A percentile compares a stretch with the other conserved stretches of the same genome.
Evolutionary conservation across 2,797 vertebrate genomes (phyloP).

Genomic region (Holocentrus rufus): DNA sequence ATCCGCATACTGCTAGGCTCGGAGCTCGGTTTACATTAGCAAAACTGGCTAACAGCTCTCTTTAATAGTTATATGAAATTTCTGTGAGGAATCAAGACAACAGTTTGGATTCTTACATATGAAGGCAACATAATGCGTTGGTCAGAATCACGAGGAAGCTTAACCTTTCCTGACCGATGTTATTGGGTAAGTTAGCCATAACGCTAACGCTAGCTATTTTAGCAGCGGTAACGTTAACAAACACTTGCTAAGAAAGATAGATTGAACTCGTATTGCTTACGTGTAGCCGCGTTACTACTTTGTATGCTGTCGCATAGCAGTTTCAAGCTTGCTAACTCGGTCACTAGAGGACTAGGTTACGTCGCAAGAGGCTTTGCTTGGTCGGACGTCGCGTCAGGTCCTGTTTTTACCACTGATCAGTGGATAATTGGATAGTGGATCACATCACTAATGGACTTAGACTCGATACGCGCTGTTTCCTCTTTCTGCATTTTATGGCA

Average conservation of each 20-base stretch:
- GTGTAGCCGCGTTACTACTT: background rate
- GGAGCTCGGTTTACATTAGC: background rate
- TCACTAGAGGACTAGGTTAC: background rate
- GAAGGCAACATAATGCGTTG: conserved; percentile 9
- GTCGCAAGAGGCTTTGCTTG: conserved; percentile 8
- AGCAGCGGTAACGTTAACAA: conserved; percentile 2
- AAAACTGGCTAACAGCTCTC: background rate
- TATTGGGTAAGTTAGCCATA: conserved; percentile 51
- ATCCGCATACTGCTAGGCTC: background rate
- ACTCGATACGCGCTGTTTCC: background rate
- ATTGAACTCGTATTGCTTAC: background rate
- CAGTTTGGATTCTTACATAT: conserved; percentile 6
- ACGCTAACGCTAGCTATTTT: conserved; percentile 43
- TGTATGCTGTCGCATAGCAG: background rate
- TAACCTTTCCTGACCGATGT: conserved; percentile 16
- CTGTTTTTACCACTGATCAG: conserved; percentile 7
- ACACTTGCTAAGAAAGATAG: too few species aligned
- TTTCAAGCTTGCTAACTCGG: background rate
- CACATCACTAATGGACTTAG: background rate
- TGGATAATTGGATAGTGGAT: conserved; percentile 10
- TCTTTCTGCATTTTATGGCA: background rate
- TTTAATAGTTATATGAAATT: too few species aligned
- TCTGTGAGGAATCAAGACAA: accelerated
- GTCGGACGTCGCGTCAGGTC: conserved; percentile 11
- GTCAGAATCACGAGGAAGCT: conserved; percentile 3